Evolutionary conservation across 2,888 invertebrate genomes (phyloP), one percentile per base, ranked within the genome.

Genomic region (Scaeva pyrastri): DNA sequence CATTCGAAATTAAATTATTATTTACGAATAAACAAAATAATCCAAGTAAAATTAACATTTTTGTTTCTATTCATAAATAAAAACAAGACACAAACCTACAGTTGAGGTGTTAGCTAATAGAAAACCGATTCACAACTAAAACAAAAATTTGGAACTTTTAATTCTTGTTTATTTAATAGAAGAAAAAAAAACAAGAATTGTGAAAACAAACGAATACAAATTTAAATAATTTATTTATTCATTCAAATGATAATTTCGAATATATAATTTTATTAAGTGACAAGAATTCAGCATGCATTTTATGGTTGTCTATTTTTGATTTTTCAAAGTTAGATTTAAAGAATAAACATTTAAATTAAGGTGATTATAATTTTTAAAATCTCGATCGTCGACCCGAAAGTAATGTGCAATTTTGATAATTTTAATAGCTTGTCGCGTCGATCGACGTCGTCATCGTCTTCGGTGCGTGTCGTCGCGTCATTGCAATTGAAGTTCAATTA

Each of bases 201-300:
- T n/a, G 1, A 16, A 23, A 14, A 7, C 7, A 39, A 7, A 7
- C 12, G 21, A 45, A 11, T n/a, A n/a, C n/a, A 26, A 64, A 64
- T 64, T 31, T 31, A 19, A 64, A 31, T 64, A 64, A 64, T 64
- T 45, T 64, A 48, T 64, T 64, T 31, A 64, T 31, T 31, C 48
- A 66, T 66, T 48, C 48, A 66, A 48, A 1, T 12, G 12, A 48
- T 64, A 48, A 31, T 45, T 31, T 26, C 31, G 16, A 48, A 19
- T 19, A n/a, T 16, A 5, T 6, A 11, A 31, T 19, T 31, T 11
- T 11, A 45, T 10, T 2, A 0, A 43, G 1, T 62, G 21, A 43
- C 21, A 3, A 43, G 23, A 62, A 62, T 26, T 21, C 19, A 39
- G 2, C 12, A 23, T 52, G 0, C 1, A 23, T 5, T 52, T 2